Evolutionary conservation across 2,797 vertebrate species (phyloP).

Genomic region (Cyclura pinguis): DNA sequence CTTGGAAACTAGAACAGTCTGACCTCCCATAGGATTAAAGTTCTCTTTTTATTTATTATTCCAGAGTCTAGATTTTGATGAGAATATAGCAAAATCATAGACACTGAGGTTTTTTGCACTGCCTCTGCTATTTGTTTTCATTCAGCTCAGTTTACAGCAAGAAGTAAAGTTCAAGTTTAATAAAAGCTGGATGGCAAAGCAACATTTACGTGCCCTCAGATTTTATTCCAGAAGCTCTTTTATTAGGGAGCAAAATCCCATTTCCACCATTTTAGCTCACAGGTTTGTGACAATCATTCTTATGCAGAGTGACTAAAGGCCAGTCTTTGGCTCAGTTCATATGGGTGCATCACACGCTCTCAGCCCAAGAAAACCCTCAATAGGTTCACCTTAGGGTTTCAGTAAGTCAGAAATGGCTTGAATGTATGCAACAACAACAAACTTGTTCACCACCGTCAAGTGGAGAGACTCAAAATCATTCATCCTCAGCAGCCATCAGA

Average conservation of each 20-base stretch:
- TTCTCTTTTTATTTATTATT: conserved; percentile 28
- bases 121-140: not conserved
- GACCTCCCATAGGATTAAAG: conserved; percentile 11
- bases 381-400: too few relatives aligned
- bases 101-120: not conserved
- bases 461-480: not conserved
- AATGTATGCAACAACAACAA: too few relatives aligned
- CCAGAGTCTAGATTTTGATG: conserved; percentile 21
- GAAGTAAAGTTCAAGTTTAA: conserved; percentile 8
- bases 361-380: too few relatives aligned
- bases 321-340: not conserved
- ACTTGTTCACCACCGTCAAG: not conserved
- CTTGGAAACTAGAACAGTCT: conserved; percentile 27
- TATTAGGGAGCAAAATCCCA: not conserved
- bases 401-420: too few relatives aligned
- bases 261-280: not conserved
- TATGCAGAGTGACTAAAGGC: not conserved
- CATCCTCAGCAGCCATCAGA: not conserved
- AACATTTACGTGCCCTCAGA: not conserved
- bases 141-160: not conserved
- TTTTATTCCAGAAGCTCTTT: not conserved
- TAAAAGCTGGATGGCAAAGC: not conserved
- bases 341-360: not conserved
- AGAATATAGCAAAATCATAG: not conserved
- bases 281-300: not conserved